Evolutionary conservation across 64 coral and sea anemone species (phyloP).

Genomic region (Acropora yongei): DNA sequence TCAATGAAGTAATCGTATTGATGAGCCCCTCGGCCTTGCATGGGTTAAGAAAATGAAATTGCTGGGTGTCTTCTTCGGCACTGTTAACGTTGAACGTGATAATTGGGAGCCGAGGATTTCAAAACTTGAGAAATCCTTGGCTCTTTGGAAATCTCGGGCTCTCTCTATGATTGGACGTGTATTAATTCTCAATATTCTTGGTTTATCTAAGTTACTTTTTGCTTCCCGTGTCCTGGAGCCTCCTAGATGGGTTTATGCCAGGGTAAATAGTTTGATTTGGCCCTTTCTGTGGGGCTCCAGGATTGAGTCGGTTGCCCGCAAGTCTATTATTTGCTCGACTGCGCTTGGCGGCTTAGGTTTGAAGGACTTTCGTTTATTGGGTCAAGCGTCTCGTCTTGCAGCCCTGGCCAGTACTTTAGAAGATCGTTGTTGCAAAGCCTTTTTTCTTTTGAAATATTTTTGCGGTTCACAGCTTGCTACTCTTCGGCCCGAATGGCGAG

Average conservation of each 20-base stretch:
- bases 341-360: too few relatives aligned
- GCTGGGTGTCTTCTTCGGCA: conserved; percentile 2
- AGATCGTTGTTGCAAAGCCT: too few relatives aligned
- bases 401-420: too few relatives aligned
- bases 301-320: background rate
- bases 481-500: too few relatives aligned
- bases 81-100: background rate
- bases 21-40: background rate
- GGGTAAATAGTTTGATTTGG: background rate
- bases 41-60: conserved; percentile 14
- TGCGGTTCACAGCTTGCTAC: too few relatives aligned
- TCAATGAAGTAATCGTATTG: background rate
- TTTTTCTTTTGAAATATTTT: too few relatives aligned
- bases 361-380: too few relatives aligned
- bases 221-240: background rate
- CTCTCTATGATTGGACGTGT: background rate
- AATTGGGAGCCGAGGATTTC: background rate
- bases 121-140: background rate
- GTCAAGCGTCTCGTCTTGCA: too few relatives aligned
- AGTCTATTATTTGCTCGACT: background rate
- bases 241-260: background rate
- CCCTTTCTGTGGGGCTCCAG: background rate
- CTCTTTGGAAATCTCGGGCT: background rate
- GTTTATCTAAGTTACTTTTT: background rate
- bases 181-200: background rate